Evolutionary conservation across 2,797 vertebrate genomes (phyloP), one percentile per base, ranked within the genome.

Genomic region (Podarcis siculus): DNA sequence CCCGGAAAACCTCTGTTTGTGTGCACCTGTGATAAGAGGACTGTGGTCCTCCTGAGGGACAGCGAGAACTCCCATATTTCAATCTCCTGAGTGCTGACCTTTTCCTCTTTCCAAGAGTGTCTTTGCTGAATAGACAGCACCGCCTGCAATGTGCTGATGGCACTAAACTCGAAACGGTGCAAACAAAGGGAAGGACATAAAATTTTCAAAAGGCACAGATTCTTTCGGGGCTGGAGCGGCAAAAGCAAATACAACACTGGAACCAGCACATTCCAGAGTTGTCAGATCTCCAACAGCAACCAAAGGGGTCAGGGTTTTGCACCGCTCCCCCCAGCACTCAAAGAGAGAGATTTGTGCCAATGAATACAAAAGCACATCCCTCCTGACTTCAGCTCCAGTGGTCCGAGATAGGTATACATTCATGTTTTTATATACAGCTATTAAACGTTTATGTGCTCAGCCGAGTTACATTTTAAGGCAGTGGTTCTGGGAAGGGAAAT

Each of bases 371-470:
- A 0, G 0, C 83, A 77, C 58, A 69, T 3, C 39, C 4, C 2
- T 23, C 78, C 32, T 25, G 23, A 30, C 2, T 77, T 4, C 49
- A 55, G 49, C 49, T 55, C 27, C 69, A 17, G 21, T 3, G 13
- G 69, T 79, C 73, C 58, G 10, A 71, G 3, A 82, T 4, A 17
- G 3, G 81, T 37, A 91, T 78, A 17, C 17, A 72, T 5, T 67
- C 42, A n/a, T n/a, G 49, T 37, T 79, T 88, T 88, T 82, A 83
- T 21, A 5, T 8, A 39, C 30, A 61, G 67, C 35, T 87, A 76
- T 71, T 86, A 35, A 61, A 89, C 27, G 32, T 77, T 92, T 77
- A 72, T 85, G 58, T n/a, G 8, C 61, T 73, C 9, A 30, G 78
- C 72, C 23, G 81, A 9, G 79, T 71, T 42, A 45, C 19, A 32